Percentiles rank a stretch among this genome's conserved stretches.
These are phyloP conservation scores for Platysteira castanea DNA, from an alignment of 2,113 vertebrate species.

Conservation along the genomic window DNA sequence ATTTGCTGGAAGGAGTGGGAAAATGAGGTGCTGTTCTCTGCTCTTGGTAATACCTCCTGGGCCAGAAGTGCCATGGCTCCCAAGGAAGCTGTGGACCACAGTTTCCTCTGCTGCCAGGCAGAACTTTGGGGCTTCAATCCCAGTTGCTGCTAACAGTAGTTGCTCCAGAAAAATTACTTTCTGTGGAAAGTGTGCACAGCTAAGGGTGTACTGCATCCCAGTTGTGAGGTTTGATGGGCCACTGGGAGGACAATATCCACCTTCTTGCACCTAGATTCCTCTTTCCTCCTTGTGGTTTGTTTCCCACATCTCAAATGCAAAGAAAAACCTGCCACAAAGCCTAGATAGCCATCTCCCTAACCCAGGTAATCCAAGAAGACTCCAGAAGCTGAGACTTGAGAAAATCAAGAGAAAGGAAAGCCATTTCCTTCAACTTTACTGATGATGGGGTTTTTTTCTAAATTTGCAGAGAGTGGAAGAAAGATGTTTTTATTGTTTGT, in stretches of 20 bases:
- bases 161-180: background rate
- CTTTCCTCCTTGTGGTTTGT: background rate
- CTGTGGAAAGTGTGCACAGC: background rate
- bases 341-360: background rate
- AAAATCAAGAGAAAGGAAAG: background rate
- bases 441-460: background rate
- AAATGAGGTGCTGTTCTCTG: background rate
- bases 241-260: background rate
- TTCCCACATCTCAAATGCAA: background rate
- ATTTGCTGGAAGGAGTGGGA: background rate
- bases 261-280: background rate
- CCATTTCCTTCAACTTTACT: background rate
- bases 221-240: background rate
- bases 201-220: background rate
- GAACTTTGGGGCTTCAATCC: background rate
- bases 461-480: background rate
- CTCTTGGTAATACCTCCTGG: background rate
- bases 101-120: background rate
- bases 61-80: background rate
- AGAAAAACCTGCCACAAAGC: background rate
- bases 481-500: background rate
- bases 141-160: background rate
- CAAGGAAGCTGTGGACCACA: rapidly evolving
- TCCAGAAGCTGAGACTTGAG: background rate
- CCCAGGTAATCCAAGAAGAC: background rate